Percentiles rank a stretch among this genome's conserved stretches.
These are phyloP conservation scores for Eretmochelys imbricata DNA, from an alignment of 2,113 vertebrate species.

Conservation along the genomic window DNA sequence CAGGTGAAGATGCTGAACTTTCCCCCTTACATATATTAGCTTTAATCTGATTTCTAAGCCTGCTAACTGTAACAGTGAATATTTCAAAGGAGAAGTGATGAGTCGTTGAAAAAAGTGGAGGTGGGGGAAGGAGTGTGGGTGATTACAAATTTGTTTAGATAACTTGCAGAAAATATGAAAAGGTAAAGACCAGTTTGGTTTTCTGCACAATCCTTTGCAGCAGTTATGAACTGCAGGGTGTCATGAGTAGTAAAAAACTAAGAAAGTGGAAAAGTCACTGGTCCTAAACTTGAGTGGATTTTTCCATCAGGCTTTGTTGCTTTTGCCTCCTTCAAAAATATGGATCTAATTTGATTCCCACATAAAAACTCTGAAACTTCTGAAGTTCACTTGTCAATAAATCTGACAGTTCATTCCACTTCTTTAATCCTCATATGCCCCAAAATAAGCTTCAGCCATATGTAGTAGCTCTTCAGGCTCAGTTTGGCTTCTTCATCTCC, in stretches of 20 bases:
- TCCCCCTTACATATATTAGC: background rate
- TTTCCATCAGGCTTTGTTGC: background rate
- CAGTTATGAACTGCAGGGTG: fast-evolving
- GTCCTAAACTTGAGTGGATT: background rate
- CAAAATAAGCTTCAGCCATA: background rate
- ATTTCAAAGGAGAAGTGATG: background rate
- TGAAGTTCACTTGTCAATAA: background rate
- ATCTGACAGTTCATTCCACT: background rate
- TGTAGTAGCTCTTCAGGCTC: background rate
- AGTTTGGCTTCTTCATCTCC: background rate
- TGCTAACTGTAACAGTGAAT: background rate
- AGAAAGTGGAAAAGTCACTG: background rate
- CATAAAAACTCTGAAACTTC: background rate
- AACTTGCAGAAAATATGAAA: background rate
- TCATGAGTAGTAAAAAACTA: background rate
- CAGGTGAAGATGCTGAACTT: background rate
- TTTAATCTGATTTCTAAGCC: background rate
- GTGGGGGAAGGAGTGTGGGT: background rate
- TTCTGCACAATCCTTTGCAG: background rate
- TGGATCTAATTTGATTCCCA: background rate
- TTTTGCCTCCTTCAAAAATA: background rate
- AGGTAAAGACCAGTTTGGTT: background rate
- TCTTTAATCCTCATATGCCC: background rate
- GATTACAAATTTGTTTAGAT: background rate
- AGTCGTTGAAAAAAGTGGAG: background rate